Conservation (phyloP, 37 sponge, comb jelly and placozoan genomes). For the Tethya wilhelma region DNA sequence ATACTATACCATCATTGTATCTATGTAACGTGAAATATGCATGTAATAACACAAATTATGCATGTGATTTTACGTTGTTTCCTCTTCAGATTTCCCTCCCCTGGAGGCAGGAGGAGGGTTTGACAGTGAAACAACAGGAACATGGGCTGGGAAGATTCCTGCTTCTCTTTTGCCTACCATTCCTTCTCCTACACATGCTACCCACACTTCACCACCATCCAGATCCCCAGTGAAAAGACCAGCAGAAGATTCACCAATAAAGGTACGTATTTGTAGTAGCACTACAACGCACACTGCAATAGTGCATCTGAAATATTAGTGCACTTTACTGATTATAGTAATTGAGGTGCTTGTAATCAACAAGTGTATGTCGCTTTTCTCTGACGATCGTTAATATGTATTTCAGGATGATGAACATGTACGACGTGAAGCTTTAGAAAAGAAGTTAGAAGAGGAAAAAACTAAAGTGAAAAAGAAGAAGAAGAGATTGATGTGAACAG, state of each 20-base stretch:
- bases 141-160: conserved; percentile 55
- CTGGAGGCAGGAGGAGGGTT: neutral
- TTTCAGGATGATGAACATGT: conserved; percentile 33
- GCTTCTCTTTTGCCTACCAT: conserved; percentile 50
- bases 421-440: conserved; percentile 64
- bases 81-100: neutral
- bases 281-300: neutral
- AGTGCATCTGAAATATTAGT: neutral
- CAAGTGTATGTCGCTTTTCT: neutral
- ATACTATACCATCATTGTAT: too few species aligned
- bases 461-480: conserved; percentile 70
- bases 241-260: conserved; percentile 29
- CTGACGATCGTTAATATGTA: neutral
- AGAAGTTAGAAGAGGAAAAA: conserved; percentile 68
- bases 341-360: neutral
- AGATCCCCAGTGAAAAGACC: conserved; percentile 36
- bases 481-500: conserved; percentile 51
- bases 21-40: too few species aligned
- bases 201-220: conserved; percentile 17
- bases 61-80: neutral
- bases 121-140: conserved; percentile 32
- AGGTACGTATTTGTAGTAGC: neutral
- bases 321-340: neutral
- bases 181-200: neutral
- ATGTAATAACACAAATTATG: too few species aligned